These are phyloP conservation scores for Empidonax alnorum DNA, from an alignment of 2,113 vertebrate species.

Conservation along the genomic window DNA sequence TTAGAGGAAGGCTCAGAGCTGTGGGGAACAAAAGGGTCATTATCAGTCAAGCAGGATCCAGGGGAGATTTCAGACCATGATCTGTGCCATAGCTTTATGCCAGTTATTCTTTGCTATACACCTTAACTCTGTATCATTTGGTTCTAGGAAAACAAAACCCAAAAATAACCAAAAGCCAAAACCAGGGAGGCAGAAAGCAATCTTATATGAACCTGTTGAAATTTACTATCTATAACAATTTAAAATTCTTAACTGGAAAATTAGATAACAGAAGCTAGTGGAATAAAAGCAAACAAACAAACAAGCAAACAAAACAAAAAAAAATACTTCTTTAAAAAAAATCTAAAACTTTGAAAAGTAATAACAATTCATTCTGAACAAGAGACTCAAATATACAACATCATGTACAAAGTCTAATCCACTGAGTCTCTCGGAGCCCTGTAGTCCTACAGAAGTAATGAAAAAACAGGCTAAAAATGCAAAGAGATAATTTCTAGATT, in stretches of 20 bases:
- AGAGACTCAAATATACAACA: not conserved
- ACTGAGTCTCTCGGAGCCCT: not conserved
- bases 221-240: not conserved
- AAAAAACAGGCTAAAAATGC: conserved; percentile 8
- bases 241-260: not conserved
- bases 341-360: not conserved
- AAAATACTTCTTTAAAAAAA: not conserved
- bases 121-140: not conserved
- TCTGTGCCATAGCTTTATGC: not conserved
- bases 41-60: not conserved
- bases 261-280: not conserved
- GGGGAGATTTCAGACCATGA: not conserved
- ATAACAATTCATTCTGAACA: not conserved
- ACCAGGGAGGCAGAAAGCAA: rapidly evolving
- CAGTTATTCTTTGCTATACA: not conserved
- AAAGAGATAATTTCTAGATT: conserved; percentile 6
- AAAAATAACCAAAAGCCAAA: not conserved
- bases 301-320: not conserved
- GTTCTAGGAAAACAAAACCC: rapidly evolving
- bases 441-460: not conserved
- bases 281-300: not conserved
- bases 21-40: not conserved
- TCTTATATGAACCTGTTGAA: not conserved
- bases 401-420: not conserved
- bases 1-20: not conserved